These are phyloP conservation scores for Atta cephalotes DNA, from an alignment of 1,140 invertebrate species.

Conservation along the genomic window DNA sequence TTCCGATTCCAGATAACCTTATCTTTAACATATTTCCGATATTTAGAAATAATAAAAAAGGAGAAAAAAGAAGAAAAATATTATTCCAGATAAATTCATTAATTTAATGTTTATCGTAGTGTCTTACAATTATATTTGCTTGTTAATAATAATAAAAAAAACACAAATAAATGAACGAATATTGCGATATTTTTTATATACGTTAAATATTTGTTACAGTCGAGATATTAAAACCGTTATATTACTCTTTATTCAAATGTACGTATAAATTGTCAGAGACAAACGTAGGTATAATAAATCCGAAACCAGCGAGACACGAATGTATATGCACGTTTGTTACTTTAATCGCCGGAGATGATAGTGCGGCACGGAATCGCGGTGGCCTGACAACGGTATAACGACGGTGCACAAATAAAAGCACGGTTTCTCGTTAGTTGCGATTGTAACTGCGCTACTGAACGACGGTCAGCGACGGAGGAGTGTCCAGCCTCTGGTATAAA, in stretches of 20 bases:
- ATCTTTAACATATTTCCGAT: neutral
- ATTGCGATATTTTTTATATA: constrained; percentile 8
- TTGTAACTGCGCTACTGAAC: neutral
- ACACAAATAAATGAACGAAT: neutral
- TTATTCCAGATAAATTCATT: neutral
- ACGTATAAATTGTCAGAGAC: neutral
- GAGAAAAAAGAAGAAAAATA: neutral
- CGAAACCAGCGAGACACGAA: neutral
- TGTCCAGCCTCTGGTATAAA: neutral
- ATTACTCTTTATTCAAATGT: constrained; percentile 16
- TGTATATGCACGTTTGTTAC: neutral
- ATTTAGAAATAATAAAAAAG: neutral
- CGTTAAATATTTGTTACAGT: neutral
- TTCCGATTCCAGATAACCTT: neutral
- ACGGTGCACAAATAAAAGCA: constrained; percentile 35
- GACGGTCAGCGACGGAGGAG: neutral
- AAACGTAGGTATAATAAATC: neutral
- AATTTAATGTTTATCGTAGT: neutral
- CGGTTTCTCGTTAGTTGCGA: constrained; percentile 41
- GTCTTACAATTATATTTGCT: neutral
- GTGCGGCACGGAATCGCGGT: constrained; percentile 5
- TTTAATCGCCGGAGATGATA: constrained; percentile 26
- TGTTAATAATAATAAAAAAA: neutral
- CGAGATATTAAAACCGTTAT: constrained; percentile 1
- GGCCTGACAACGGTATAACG: neutral